A percentile compares a stretch with the other conserved stretches of the same genome.
phyloP scores from a whole-genome alignment of 2,797 vertebrate species.

The Octomys mimax region DNA sequence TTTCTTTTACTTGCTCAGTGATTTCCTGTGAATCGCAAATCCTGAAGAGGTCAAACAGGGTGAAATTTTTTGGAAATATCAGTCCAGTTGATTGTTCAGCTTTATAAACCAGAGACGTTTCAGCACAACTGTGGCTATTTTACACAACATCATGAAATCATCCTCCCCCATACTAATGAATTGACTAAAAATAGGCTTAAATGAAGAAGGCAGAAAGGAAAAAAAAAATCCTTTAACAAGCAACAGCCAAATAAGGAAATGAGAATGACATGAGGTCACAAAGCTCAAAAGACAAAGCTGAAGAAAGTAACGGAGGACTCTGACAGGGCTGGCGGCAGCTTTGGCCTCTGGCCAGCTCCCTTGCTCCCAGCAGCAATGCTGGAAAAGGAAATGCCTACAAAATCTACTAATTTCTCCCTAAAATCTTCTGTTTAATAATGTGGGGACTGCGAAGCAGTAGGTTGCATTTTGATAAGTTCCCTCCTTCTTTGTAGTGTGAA shows the following conservation, averaged over 20 bases:
- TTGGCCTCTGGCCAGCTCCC: background rate
- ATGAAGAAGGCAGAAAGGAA: constrained; percentile 1
- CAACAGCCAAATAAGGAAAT: constrained; percentile 17
- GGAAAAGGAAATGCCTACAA: background rate
- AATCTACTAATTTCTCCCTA: background rate
- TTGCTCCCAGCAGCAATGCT: background rate
- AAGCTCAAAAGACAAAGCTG: background rate
- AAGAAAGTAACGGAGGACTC: background rate
- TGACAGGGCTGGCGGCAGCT: background rate
- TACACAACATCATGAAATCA: background rate
- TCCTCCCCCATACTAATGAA: background rate
- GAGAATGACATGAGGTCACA: background rate
- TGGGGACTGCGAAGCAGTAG: background rate
- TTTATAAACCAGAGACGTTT: background rate
- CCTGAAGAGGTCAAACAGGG: background rate
- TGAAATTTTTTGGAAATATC: background rate
- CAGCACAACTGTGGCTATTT: background rate
- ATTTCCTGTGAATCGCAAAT: background rate
- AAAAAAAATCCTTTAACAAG: background rate
- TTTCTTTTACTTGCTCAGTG: background rate
- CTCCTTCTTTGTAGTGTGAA: background rate
- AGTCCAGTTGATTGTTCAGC: background rate
- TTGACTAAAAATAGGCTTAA: constrained; percentile 47
- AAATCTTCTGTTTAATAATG: constrained; percentile 1
- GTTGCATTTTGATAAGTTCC: background rate